Percentiles rank a stretch among this genome's conserved stretches.
phyloP scores from a whole-genome alignment of 2,888 invertebrate genomes.

The Choristoneura rosaceana region DNA sequence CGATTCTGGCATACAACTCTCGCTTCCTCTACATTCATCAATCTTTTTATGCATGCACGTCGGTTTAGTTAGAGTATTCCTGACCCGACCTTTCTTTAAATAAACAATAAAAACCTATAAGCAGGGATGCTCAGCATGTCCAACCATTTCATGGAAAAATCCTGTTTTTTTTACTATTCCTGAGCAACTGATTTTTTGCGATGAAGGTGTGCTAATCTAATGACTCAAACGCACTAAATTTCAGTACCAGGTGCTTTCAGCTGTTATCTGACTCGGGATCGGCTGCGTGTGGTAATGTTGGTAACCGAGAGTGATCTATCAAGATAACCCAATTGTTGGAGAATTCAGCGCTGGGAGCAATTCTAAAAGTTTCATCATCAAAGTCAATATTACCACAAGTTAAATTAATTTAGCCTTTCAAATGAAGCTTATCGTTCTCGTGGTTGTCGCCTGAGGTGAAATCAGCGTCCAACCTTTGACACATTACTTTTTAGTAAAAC shows the following conservation, averaged over 20 bases:
- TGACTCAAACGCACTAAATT: slow-evolving; percentile 40
- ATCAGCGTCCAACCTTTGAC: background rate
- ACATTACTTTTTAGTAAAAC: background rate
- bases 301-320: slow-evolving; percentile 70
- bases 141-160: no score
- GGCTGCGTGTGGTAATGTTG: slow-evolving; percentile 45
- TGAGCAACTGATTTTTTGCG: background rate
- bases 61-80: no score
- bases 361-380: slow-evolving; percentile 10
- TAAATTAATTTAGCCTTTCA: slow-evolving; percentile 6
- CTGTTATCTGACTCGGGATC: slow-evolving; percentile 61
- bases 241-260: slow-evolving; percentile 52
- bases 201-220: background rate
- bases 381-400: slow-evolving; percentile 28
- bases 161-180: no score
- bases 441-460: background rate
- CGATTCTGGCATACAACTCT: no score
- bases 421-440: slow-evolving; percentile 12
- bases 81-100: no score
- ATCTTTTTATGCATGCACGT: no score
- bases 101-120: no score
- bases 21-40: no score
- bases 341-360: slow-evolving; percentile 65
- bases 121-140: no score
- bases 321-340: slow-evolving; percentile 81